Evolutionary conservation across 2,888 invertebrate species (phyloP), one percentile per base, ranked within the genome.

Genomic region (Drosophila cognata): DNA sequence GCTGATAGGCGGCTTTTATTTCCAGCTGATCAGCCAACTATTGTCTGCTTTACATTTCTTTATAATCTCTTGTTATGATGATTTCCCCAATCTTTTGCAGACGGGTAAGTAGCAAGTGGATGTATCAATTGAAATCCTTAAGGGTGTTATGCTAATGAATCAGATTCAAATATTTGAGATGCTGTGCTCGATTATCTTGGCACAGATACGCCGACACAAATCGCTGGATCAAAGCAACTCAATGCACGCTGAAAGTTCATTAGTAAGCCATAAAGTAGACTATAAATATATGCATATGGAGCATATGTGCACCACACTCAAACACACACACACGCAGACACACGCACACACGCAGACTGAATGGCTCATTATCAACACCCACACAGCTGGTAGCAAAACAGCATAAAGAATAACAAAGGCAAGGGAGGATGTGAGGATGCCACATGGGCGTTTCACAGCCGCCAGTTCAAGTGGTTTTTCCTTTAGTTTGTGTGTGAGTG

Each of bases 221-320:
- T 70, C 77, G 64, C 51, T 50, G 78, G 81, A 82, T 75, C 82
- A 79, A 84, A 89, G 88, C 66, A 66, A 63, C 71, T 53, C 57
- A 48, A 59, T 71, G 70, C 41, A 25, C 50, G 85, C 83, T 88
- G 90, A 90, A 85, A 85, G 85, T 85, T 85, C 85, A 85, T 85
- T 85, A 85, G 90, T 85, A 85, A 90, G 89, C 85, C 90, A 83
- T 88, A 85, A 89, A 88, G 90, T 71, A 83, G 88, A 88, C 85
- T 83, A 86, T 86, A 86, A 86, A 86, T 86, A 81, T 74, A 71
- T 72, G 84, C 71, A 71, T 64, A 69, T 59, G 63, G 53, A 75
- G 53, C 75, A 81, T 72, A 71, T 79, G 83, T 62, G 74, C 69
- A 36, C 38, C 72, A 68, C 56, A 73, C 63, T 58, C 46, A 25